These are phyloP conservation scores for Amiota communis DNA, from an alignment of 2,888 invertebrate species.

Conservation along the genomic window DNA sequence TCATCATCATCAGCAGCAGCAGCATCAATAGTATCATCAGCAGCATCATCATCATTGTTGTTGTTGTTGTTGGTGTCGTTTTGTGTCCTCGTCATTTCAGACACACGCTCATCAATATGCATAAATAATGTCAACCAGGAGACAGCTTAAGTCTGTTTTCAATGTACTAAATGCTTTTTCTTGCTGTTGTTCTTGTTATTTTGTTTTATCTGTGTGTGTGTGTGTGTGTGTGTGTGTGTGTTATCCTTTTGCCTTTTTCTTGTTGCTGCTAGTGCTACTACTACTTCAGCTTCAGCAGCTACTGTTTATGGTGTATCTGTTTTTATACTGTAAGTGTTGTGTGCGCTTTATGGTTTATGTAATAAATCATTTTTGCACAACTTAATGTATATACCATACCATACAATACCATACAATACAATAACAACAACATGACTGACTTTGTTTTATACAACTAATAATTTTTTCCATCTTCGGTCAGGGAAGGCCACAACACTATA, in stretches of 20 bases:
- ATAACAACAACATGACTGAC: background rate
- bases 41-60: background rate
- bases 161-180: background rate
- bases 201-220: background rate
- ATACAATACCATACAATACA: too few species aligned
- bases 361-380: constrained; percentile 25
- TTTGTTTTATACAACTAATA: constrained; percentile 16
- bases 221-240: too few species aligned
- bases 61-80: background rate
- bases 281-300: background rate
- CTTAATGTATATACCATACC: constrained; percentile 13
- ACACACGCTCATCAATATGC: constrained; percentile 25
- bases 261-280: background rate
- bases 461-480: background rate
- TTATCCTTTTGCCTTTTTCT: constrained; percentile 6
- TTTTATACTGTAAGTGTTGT: background rate
- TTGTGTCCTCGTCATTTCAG: constrained; percentile 9
- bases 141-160: constrained; percentile 24
- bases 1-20: constrained; percentile 8
- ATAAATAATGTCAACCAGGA: constrained; percentile 20
- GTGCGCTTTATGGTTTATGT: constrained; percentile 4
- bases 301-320: background rate
- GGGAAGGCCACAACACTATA: background rate
- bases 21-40: background rate
- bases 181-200: background rate